A percentile compares a stretch with the other conserved stretches of the same genome.
These are phyloP conservation scores for Andrena hattorfiana DNA, from an alignment of 2,888 invertebrate genomes.

Conservation along the genomic window DNA sequence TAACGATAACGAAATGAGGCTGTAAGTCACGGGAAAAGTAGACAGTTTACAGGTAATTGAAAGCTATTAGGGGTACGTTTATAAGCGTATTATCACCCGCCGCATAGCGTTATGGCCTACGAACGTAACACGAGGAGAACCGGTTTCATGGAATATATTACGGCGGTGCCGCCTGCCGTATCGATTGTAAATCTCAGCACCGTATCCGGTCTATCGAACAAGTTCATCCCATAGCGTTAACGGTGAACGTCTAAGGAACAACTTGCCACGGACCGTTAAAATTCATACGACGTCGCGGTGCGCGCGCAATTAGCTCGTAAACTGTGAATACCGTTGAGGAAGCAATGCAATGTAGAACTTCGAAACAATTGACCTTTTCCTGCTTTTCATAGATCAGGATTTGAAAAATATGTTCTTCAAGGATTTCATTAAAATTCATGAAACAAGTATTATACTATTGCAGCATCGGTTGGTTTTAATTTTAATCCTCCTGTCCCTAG, in stretches of 20 bases:
- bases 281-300: constrained; percentile 33
- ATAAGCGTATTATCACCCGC: constrained; percentile 61
- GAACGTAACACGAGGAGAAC: constrained; percentile 60
- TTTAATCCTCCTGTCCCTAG: no score
- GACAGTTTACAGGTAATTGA: constrained; percentile 63
- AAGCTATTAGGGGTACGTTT: constrained; percentile 67
- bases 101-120: constrained; percentile 48
- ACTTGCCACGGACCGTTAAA: constrained; percentile 11
- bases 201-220: constrained; percentile 29
- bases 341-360: no score
- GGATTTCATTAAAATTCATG: no score
- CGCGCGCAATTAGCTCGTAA: constrained; percentile 34
- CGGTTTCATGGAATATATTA: constrained; percentile 66
- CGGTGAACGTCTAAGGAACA: constrained; percentile 27
- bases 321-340: neutral
- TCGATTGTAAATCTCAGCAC: constrained; percentile 66
- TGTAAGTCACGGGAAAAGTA: constrained; percentile 56
- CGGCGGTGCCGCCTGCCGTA: constrained; percentile 45
- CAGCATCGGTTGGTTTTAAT: no score
- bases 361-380: no score
- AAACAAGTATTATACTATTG: no score
- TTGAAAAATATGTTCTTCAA: no score
- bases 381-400: no score
- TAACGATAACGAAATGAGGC: constrained; percentile 25
- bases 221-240: constrained; percentile 40